These are phyloP conservation scores for Piprites chloris DNA, from an alignment of 2,113 vertebrate genomes.

Conservation along the genomic window DNA sequence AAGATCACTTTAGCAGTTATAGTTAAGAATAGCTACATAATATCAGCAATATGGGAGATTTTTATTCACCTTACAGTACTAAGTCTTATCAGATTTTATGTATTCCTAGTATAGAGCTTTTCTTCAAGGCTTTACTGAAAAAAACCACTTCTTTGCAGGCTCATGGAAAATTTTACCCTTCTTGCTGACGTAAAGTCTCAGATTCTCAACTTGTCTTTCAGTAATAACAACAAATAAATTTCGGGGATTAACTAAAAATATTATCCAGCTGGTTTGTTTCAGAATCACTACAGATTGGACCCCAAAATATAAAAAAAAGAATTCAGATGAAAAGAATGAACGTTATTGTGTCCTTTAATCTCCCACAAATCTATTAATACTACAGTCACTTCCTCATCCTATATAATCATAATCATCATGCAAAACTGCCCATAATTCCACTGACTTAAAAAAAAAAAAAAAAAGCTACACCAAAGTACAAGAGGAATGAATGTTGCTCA, in stretches of 20 bases:
- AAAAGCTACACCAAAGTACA: background rate
- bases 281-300: background rate
- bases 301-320: accelerated
- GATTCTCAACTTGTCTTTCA: background rate
- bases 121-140: background rate
- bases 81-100: background rate
- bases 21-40: background rate
- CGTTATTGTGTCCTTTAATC: background rate
- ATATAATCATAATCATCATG: background rate
- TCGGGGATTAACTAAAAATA: background rate
- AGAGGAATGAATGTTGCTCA: background rate
- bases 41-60: background rate
- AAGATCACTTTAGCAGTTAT: background rate
- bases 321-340: background rate
- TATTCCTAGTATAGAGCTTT: background rate
- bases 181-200: background rate
- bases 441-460: too few species aligned
- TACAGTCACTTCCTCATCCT: background rate
- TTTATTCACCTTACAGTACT: background rate
- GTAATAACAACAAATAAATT: background rate
- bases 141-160: background rate
- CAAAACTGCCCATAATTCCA: background rate
- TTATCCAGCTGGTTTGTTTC: background rate
- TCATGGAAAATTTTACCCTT: background rate
- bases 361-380: background rate